phyloP scores from a whole-genome alignment of 2,888 invertebrate species.

The Gisinianus flammeolus region DNA sequence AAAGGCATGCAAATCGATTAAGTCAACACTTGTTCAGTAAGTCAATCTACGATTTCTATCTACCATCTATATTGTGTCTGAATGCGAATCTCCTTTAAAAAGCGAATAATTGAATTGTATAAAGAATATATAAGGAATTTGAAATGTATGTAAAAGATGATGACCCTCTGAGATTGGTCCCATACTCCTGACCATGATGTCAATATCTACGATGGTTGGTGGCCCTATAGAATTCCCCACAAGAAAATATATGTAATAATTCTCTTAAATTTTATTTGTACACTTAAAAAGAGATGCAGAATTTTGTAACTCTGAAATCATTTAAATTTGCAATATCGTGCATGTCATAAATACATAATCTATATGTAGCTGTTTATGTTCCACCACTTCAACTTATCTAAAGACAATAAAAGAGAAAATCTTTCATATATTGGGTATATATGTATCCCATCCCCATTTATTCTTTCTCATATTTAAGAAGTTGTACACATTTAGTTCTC shows the following conservation, averaged over 20 bases:
- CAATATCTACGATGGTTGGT: constrained; percentile 77
- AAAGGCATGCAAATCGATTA: no score
- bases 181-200: constrained; percentile 84
- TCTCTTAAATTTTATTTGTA: not conserved
- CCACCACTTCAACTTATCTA: not conserved
- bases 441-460: not conserved
- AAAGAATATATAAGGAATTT: no score
- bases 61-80: no score
- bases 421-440: no score
- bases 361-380: not conserved
- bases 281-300: no score
- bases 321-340: no score
- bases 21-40: no score
- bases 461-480: not conserved
- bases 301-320: not conserved
- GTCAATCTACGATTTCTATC: no score
- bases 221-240: constrained; percentile 65
- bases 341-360: not conserved
- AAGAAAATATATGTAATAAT: not conserved
- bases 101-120: no score
- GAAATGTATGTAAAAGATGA: not conserved
- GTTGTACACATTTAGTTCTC: not conserved
- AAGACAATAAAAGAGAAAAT: not conserved
- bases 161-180: constrained; percentile 77
- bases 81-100: no score